Conservation (phyloP, 2,797 vertebrate genomes). For the Gadopsis bispinosus region DNA sequence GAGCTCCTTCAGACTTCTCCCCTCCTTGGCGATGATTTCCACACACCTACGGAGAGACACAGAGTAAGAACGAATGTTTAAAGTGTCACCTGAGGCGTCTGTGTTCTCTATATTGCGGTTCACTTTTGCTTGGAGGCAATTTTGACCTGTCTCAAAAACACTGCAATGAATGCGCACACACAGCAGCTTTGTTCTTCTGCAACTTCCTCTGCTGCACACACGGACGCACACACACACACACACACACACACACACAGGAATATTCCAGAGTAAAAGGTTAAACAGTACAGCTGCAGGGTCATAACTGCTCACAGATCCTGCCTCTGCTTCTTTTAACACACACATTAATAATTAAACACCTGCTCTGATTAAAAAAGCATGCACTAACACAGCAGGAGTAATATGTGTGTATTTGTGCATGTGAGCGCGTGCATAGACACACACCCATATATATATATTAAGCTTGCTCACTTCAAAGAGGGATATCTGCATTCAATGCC, state of each 20-base stretch:
- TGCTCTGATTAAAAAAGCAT: constrained; percentile 76
- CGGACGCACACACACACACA: too few relatives aligned
- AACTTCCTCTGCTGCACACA: background rate
- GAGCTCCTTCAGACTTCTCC: constrained; percentile 94
- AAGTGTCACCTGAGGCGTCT: constrained; percentile 33
- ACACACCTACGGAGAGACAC: constrained; percentile 90
- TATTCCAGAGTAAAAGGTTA: constrained; percentile 71
- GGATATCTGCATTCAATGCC: constrained; percentile 72
- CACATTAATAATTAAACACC: constrained; percentile 81
- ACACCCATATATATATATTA: constrained; percentile 13
- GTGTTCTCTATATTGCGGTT: constrained; percentile 27
- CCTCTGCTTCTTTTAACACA: constrained; percentile 67
- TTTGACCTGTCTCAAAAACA: constrained; percentile 26
- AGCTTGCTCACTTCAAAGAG: constrained; percentile 78
- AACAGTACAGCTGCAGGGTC: constrained; percentile 74
- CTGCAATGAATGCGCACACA: background rate
- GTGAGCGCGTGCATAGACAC: background rate
- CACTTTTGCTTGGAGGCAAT: constrained; percentile 36
- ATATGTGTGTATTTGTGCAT: constrained; percentile 20
- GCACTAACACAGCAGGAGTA: constrained; percentile 40
- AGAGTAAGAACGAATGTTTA: constrained; percentile 64
- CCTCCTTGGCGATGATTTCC: constrained; percentile 99
- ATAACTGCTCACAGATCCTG: constrained; percentile 63
- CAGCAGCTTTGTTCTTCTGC: background rate
- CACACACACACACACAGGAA: constrained; percentile 18